Evolutionary conservation across 2,113 vertebrate genomes (phyloP).

Genomic region (Halichoeres trimaculatus): DNA sequence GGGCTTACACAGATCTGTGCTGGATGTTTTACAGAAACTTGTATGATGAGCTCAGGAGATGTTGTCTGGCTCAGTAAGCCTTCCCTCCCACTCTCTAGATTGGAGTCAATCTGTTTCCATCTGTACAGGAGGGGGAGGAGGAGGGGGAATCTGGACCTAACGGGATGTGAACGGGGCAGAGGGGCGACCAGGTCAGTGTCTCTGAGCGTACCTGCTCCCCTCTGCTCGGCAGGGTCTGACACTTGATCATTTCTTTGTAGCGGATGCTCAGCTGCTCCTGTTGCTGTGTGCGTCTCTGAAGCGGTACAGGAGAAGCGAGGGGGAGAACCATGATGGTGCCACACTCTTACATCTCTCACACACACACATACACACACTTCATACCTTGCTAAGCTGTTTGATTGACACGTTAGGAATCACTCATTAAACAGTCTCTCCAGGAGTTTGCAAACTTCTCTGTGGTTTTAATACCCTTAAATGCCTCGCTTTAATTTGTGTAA

Average conservation of each 20-base stretch:
- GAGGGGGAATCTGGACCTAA: not conserved
- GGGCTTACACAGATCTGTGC: not conserved
- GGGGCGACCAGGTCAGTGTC: conserved; percentile 24
- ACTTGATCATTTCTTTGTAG: conserved; percentile 82
- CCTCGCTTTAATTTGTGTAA: too few species aligned
- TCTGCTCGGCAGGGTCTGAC: conserved; percentile 75
- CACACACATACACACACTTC: conserved; percentile 7
- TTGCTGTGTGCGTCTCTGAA: conserved; percentile 80
- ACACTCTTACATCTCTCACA: not conserved
- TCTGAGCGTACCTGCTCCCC: conserved; percentile 78
- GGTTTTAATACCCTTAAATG: too few species aligned
- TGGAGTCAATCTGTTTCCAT: not conserved
- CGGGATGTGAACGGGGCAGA: conserved; percentile 15
- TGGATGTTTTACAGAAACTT: not conserved
- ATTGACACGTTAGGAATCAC: not conserved
- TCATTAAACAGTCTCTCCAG: not conserved
- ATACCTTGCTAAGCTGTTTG: not conserved
- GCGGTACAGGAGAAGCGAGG: conserved; percentile 49
- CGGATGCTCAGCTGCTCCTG: conserved; percentile 84
- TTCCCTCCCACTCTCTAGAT: conserved; percentile 4
- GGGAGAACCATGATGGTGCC: conserved; percentile 25
- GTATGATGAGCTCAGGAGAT: not conserved
- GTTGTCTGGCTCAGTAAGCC: not conserved
- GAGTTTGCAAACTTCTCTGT: too few species aligned
- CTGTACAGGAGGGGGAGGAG: not conserved